A percentile compares a stretch with the other conserved stretches of the same genome.
phyloP scores from a whole-genome alignment of 2,888 invertebrate species.

The Andrena camellia region DNA sequence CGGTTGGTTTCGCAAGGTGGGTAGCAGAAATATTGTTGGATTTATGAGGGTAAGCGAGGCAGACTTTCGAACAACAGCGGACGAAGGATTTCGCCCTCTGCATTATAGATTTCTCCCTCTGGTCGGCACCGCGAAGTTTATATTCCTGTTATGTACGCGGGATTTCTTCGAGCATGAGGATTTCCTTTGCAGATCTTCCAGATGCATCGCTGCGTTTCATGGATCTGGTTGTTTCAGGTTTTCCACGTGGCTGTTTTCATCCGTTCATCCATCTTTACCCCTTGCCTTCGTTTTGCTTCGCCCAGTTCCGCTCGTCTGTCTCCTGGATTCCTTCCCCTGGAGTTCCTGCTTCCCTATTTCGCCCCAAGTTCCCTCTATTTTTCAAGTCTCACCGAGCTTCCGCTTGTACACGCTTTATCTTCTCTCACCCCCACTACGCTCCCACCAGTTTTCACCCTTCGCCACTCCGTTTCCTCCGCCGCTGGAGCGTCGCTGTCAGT shows the following conservation, averaged over 20 bases:
- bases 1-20: no score
- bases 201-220: constrained; percentile 9
- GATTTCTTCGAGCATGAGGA: constrained; percentile 2
- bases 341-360: constrained; percentile 1
- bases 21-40: not conserved
- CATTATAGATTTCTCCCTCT: not conserved
- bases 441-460: not conserved
- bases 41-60: not conserved
- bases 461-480: not conserved
- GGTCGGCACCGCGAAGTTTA: not conserved
- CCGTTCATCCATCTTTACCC: not conserved
- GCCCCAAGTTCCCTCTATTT: constrained; percentile 12
- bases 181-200: constrained; percentile 16
- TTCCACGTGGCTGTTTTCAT: not conserved
- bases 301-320: not conserved
- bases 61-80: not conserved
- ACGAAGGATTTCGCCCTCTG: not conserved
- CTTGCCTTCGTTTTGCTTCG: not conserved
- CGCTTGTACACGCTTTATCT: not conserved
- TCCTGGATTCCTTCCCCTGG: constrained; percentile 2
- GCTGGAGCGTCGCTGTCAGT: not conserved
- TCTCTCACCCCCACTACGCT: not conserved
- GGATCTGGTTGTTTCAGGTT: constrained; percentile 12
- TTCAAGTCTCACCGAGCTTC: not conserved
- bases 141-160: not conserved